Conservation (phyloP, 1,140 invertebrate genomes). For the Brachionus paranguensis region DNA sequence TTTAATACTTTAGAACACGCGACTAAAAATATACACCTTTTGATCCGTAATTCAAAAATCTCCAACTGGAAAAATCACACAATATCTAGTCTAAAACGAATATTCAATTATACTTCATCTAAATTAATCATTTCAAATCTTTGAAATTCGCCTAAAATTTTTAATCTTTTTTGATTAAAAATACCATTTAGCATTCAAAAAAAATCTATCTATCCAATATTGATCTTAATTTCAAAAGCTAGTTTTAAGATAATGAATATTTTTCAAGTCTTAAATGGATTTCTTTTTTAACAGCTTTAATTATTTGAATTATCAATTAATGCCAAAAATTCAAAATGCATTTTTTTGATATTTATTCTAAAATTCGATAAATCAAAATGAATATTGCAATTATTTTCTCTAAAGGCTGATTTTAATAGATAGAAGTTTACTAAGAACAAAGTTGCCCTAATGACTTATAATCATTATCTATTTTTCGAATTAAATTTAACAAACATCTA, state of each 20-base stretch:
- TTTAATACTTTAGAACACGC: slow-evolving; percentile 2
- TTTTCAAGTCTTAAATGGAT: background rate
- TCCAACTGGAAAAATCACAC: background rate
- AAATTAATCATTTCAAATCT: background rate
- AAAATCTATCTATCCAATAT: background rate
- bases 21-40: background rate
- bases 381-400: background rate
- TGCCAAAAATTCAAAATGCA: background rate
- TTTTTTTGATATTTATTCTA: background rate
- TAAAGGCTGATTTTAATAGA: background rate
- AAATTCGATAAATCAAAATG: background rate
- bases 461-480: background rate
- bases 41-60: background rate
- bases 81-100: background rate
- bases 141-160: background rate
- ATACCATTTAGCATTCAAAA: background rate
- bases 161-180: background rate
- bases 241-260: background rate
- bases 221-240: background rate
- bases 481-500: background rate
- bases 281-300: background rate
- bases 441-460: background rate
- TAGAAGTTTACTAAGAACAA: background rate
- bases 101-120: background rate
- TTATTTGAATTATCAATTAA: background rate